phyloP scores from a whole-genome alignment of 2,797 vertebrate species.

The Tapirus indicus region DNA sequence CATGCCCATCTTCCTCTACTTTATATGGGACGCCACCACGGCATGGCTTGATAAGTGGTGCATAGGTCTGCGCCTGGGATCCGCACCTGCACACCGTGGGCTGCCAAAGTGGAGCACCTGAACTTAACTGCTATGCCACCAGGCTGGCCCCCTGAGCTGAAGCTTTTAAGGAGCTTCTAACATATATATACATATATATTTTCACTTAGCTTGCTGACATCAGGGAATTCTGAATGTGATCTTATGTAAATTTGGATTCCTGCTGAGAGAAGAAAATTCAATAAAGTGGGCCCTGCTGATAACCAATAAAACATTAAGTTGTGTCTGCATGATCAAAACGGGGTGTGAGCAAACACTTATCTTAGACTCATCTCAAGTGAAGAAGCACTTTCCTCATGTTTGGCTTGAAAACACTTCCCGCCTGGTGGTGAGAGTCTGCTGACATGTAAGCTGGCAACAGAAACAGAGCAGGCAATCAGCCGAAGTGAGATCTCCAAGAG shows the following conservation, averaged over 20 bases:
- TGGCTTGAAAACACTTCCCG: constrained; percentile 11
- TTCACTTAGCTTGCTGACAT: not conserved
- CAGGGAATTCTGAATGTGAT: not conserved
- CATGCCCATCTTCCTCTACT: no score
- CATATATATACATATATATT: not conserved
- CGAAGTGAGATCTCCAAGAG: constrained; percentile 48
- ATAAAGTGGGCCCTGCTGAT: not conserved
- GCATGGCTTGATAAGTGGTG: no score
- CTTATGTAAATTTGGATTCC: not conserved
- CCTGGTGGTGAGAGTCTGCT: not conserved
- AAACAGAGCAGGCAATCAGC: not conserved
- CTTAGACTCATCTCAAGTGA: not conserved
- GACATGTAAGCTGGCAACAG: not conserved
- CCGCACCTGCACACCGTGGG: no score
- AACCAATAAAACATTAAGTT: not conserved
- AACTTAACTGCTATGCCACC: no score
- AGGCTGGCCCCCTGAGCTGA: not conserved
- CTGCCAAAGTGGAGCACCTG: no score
- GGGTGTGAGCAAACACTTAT: not conserved
- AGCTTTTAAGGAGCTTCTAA: not conserved
- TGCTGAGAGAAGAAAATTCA: not conserved
- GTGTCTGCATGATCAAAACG: not conserved
- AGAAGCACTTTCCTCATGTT: not conserved
- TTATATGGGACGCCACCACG: no score
- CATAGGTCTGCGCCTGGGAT: no score